Conservation (phyloP, 1,140 invertebrate species). For the Ridgeia piscesae region DNA sequence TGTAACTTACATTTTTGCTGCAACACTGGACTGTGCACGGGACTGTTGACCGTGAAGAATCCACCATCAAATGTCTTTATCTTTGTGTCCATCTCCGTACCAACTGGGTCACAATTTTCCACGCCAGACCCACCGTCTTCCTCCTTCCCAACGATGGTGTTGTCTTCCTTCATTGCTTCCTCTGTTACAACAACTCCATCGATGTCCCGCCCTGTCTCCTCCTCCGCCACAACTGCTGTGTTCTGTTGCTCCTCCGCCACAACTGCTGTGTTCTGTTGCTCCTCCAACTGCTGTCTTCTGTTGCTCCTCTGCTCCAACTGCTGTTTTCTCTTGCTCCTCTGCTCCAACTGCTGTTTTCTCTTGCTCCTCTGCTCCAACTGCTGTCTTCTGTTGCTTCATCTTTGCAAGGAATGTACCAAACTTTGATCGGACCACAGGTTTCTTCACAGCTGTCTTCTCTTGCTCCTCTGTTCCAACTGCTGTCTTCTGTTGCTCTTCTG, state of each 20-base stretch:
- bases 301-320: no score
- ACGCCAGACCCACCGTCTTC: neutral
- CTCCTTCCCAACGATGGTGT: neutral
- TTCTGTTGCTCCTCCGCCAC: no score
- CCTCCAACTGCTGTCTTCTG: no score
- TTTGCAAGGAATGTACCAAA: slow-evolving; percentile 52
- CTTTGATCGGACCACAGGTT: slow-evolving; percentile 42
- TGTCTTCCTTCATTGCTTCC: neutral
- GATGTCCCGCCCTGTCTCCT: neutral
- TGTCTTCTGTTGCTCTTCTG: no score
- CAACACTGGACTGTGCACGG: slow-evolving; percentile 37
- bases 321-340: no score
- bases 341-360: no score
- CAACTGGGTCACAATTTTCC: neutral
- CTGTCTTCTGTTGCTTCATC: slow-evolving; percentile 39
- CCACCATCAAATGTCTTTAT: slow-evolving; percentile 51
- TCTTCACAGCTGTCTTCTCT: no score
- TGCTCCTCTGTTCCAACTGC: no score
- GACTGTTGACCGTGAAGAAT: slow-evolving; percentile 52
- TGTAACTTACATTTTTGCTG: slow-evolving; percentile 42
- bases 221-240: no score
- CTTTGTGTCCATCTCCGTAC: slow-evolving; percentile 34
- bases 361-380: neutral
- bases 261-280: no score
- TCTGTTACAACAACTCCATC: neutral